A percentile compares a stretch with the other conserved stretches of the same genome.
phyloP scores from a whole-genome alignment of 1,140 invertebrate genomes.

The Drosophila gunungcola region DNA sequence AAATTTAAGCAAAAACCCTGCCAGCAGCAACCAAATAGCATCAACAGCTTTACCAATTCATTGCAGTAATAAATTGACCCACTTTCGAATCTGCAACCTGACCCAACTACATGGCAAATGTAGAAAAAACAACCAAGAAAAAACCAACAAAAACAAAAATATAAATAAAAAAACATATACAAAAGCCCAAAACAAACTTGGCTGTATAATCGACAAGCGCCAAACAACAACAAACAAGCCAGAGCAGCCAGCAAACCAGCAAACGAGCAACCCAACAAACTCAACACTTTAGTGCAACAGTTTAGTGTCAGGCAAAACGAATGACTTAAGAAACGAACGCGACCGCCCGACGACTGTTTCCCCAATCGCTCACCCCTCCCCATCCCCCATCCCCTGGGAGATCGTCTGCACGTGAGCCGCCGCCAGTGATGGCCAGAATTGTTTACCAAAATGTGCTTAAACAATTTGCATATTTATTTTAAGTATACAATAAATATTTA shows the following conservation, averaged over 20 bases:
- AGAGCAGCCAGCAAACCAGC: conserved; percentile 22
- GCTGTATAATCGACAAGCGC: conserved; percentile 70
- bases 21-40: conserved; percentile 38
- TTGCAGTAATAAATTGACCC: conserved; percentile 82
- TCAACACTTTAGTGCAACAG: conserved; percentile 80
- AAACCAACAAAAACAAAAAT: conserved; percentile 26
- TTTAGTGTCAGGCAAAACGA: conserved; percentile 80
- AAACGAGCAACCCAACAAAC: conserved; percentile 42
- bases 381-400: neutral
- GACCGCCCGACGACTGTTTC: conserved; percentile 58
- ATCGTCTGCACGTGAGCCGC: conserved; percentile 64
- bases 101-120: conserved; percentile 75
- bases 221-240: conserved; percentile 67
- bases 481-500: neutral
- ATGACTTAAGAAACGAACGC: conserved; percentile 82
- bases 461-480: conserved; percentile 3
- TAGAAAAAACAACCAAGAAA: conserved; percentile 34
- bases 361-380: conserved; percentile 27
- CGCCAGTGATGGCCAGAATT: conserved; percentile 26
- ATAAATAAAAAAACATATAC: conserved; percentile 37
- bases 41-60: conserved; percentile 63
- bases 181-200: conserved; percentile 72
- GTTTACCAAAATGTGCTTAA: neutral
- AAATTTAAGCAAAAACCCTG: conserved; percentile 58
- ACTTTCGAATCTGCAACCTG: conserved; percentile 83